Evolutionary conservation across 2,113 vertebrate genomes (phyloP).

Genomic region (Mus pahari): DNA sequence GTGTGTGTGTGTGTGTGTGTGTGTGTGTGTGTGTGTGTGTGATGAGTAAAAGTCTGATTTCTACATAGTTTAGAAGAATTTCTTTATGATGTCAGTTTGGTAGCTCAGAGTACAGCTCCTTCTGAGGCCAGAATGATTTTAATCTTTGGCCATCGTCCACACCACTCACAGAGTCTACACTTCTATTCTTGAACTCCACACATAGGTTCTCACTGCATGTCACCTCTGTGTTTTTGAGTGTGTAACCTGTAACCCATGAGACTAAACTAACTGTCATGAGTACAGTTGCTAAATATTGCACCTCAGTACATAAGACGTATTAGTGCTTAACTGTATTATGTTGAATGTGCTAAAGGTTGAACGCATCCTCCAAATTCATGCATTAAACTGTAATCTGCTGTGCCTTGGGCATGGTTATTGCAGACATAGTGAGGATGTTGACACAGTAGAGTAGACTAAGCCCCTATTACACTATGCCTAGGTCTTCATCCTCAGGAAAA

Average conservation of each 20-base stretch:
- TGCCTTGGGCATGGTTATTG: background rate
- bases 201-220: no score
- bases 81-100: background rate
- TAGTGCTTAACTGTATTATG: background rate
- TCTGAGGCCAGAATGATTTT: background rate
- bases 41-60: background rate
- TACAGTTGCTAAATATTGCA: background rate
- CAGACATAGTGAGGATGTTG: background rate
- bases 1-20: background rate
- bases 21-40: background rate
- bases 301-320: background rate
- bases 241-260: background rate
- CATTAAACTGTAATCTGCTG: rapidly evolving
- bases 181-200: background rate
- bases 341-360: background rate
- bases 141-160: rapidly evolving
- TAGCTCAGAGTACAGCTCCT: no score
- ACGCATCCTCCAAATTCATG: rapidly evolving
- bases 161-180: background rate
- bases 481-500: background rate
- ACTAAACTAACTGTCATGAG: background rate
- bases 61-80: background rate
- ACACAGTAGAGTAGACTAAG: background rate
- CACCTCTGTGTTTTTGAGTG: background rate
- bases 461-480: background rate